These are phyloP conservation scores for Drymonia ruficornis DNA, from an alignment of 2,888 invertebrate species.

Conservation along the genomic window DNA sequence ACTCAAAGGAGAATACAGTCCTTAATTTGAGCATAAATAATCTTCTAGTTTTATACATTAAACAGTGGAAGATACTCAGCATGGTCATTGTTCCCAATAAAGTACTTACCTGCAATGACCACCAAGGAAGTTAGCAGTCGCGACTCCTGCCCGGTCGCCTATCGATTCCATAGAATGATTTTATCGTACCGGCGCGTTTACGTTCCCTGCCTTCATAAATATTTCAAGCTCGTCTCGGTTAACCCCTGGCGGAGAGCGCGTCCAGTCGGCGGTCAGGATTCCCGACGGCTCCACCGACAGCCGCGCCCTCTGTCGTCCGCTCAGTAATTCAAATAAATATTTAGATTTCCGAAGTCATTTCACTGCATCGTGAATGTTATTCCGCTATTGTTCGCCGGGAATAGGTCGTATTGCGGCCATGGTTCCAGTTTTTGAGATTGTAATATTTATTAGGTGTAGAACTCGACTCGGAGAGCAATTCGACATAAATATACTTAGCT, in stretches of 20 bases:
- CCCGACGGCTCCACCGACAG: conserved; percentile 34
- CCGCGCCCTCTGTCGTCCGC: conserved; percentile 36
- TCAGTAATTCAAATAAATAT: conserved; percentile 62
- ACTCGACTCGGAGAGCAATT: conserved; percentile 39
- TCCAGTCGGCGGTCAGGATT: conserved; percentile 43
- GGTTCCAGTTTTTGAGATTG: conserved; percentile 48
- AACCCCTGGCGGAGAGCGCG: conserved; percentile 39
- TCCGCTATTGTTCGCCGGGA: conserved; percentile 55
- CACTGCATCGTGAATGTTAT: conserved; percentile 54
- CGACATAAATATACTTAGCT: conserved; percentile 33
- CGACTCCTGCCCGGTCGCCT: conserved; percentile 15
- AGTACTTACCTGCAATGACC: conserved; percentile 10
- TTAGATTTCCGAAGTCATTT: conserved; percentile 59
- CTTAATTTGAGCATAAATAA: too few relatives aligned
- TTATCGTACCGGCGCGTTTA: conserved; percentile 32
- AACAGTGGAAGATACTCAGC: conserved; percentile 7
- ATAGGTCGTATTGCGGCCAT: conserved; percentile 49
- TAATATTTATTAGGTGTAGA: conserved; percentile 57
- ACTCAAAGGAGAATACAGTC: too few relatives aligned
- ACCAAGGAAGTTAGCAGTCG: conserved; percentile 18
- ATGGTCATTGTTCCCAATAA: conserved; percentile 17
- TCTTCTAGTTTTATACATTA: too few relatives aligned
- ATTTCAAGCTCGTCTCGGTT: conserved; percentile 49
- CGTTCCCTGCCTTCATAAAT: conserved; percentile 42
- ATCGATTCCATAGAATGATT: conserved; percentile 31